These are phyloP conservation scores for Luscinia megarhynchos DNA, from an alignment of 2,797 vertebrate genomes.

Conservation along the genomic window DNA sequence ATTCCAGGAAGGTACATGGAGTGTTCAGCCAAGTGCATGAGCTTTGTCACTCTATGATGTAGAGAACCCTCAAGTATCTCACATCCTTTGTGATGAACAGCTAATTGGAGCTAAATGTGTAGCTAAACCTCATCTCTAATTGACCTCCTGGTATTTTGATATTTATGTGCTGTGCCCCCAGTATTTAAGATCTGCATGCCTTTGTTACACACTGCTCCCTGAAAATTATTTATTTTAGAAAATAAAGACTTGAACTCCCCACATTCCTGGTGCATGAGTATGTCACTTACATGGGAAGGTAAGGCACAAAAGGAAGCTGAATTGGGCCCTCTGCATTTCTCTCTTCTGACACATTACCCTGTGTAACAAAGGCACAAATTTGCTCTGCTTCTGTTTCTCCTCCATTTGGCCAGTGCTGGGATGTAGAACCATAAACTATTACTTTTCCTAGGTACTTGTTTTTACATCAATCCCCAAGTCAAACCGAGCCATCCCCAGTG, in stretches of 20 bases:
- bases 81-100: neutral
- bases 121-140: neutral
- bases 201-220: neutral
- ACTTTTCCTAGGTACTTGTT: neutral
- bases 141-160: neutral
- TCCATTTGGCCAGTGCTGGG: neutral
- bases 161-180: neutral
- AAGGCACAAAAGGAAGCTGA: neutral
- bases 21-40: neutral
- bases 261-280: accelerated
- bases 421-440: neutral
- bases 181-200: neutral
- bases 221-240: neutral
- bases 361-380: neutral
- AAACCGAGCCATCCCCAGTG: neutral
- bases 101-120: no score
- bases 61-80: neutral
- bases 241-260: accelerated
- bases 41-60: neutral
- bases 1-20: slow-evolving; percentile 16
- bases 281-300: neutral
- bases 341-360: neutral
- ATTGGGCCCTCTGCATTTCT: neutral
- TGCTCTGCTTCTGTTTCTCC: neutral
- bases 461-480: neutral